Evolutionary conservation across 2,797 vertebrate species (phyloP).

Genomic region (Etheostoma perlongum): DNA sequence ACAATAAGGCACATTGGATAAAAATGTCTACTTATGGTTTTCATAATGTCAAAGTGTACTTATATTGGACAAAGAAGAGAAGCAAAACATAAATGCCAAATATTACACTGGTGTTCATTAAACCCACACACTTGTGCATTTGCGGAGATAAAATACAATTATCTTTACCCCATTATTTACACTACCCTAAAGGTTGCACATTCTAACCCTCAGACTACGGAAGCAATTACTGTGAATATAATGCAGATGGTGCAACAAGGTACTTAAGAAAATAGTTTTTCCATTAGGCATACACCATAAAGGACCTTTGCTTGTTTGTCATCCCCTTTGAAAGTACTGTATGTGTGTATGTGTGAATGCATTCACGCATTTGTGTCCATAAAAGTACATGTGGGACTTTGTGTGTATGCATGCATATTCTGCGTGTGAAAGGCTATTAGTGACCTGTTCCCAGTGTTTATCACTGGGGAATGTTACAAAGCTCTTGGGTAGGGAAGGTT

Average conservation of each 20-base stretch:
- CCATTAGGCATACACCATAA: constrained; percentile 82
- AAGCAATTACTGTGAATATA: constrained; percentile 81
- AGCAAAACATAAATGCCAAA: constrained; percentile 17
- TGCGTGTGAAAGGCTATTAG: constrained; percentile 44
- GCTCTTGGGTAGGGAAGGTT: neutral
- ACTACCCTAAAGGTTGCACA: constrained; percentile 65
- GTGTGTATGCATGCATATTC: constrained; percentile 22
- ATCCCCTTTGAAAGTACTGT: constrained; percentile 34
- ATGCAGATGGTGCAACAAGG: constrained; percentile 82
- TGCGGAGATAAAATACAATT: constrained; percentile 57
- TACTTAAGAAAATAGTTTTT: constrained; percentile 83
- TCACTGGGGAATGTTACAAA: constrained; percentile 31
- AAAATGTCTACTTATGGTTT: neutral
- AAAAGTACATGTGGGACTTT: constrained; percentile 20
- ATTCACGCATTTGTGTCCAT: constrained; percentile 38
- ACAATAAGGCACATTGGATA: neutral
- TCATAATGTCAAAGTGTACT: neutral
- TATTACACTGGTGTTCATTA: constrained; percentile 53
- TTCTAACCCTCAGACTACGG: constrained; percentile 71
- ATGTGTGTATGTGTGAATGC: constrained; percentile 28
- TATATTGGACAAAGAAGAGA: neutral
- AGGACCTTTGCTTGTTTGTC: constrained; percentile 64
- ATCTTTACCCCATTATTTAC: constrained; percentile 67
- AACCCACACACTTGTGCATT: constrained; percentile 47
- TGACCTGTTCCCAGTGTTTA: constrained; percentile 29